These are phyloP conservation scores for Cranoglanis bouderius DNA, from an alignment of 2,113 vertebrate species.

Conservation along the genomic window DNA sequence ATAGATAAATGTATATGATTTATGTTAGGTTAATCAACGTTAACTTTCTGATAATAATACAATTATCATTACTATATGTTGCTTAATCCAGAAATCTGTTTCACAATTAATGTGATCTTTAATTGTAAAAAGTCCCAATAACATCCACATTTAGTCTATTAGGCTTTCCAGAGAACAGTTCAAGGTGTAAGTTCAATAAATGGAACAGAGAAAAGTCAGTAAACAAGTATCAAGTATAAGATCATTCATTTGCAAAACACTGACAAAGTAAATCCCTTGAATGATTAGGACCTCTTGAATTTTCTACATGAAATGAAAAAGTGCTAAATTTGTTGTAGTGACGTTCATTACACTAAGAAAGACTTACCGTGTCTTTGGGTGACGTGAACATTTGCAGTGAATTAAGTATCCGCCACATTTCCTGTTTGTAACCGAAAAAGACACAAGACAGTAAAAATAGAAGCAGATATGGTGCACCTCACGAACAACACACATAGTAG, in stretches of 20 bases:
- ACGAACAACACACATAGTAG: slow-evolving; percentile 35
- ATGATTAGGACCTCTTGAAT: neutral
- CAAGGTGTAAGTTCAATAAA: neutral
- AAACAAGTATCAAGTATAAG: neutral
- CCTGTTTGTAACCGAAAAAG: slow-evolving; percentile 79
- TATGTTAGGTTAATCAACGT: neutral
- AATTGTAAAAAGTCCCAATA: neutral
- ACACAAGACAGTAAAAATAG: slow-evolving; percentile 70
- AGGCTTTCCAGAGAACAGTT: neutral
- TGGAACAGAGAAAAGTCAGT: neutral
- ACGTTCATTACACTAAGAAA: neutral
- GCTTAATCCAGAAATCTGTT: neutral
- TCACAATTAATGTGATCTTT: neutral
- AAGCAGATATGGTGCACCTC: slow-evolving; percentile 39
- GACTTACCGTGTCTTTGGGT: slow-evolving; percentile 35
- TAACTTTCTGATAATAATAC: neutral
- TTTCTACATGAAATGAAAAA: neutral
- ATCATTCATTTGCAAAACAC: neutral
- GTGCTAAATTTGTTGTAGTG: neutral
- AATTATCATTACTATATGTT: neutral
- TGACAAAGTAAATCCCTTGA: neutral
- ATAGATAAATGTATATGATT: neutral
- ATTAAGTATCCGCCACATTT: slow-evolving; percentile 67
- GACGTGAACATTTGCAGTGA: slow-evolving; percentile 53
- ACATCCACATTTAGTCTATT: neutral